Evolutionary conservation across 2,797 vertebrate species (phyloP), one percentile per base, ranked within the genome.

Genomic region (Pseudocheirus occidentalis): DNA sequence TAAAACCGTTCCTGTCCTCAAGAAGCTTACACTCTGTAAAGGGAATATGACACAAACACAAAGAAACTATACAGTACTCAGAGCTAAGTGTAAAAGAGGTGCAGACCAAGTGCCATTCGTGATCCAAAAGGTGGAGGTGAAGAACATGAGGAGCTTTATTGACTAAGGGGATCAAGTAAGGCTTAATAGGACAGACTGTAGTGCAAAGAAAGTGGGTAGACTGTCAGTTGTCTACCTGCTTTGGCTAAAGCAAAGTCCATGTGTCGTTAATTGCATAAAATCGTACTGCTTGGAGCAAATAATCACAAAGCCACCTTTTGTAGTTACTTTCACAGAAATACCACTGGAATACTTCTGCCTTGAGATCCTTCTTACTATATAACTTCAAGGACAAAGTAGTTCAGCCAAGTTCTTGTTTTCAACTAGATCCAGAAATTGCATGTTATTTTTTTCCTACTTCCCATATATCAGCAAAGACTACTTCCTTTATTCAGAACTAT

Each of bases 371-470:
- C 93, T 96, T 90, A 62, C 56, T 24, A 4, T 3, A 95, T 14
- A 73, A 54, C 91, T 97, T 97, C 57, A 92, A 95, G 93, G 95
- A 96, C 55, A 95, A 95, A 97, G n/a, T 95, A 81, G 94, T n/a
- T 96, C n/a, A 55, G 94, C 29, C 89, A 92, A 73, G 55, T 57
- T 55, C 94, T 90, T 92, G 91, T 93, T 97, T 34, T 81, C 28
- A 95, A n/a, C 96, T 92, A 94, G 57, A 66, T 92, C 55, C 95
- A 90, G 55, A 97, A 96, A 90, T 95, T 93, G 16, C 87, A 90
- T 96, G 55, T 57, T 94, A 62, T 57, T 94, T 96, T 96, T 94
- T 66, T 92, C 94, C 59, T 94, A 96, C 90, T 57, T 97, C 90
- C 94, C 94, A 96, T 92, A 93, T 95, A 81, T 24, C 92, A 94